Base-by-base conservation (phyloP, 2,888 invertebrate genomes). In the Parnassius orleans region DNA sequence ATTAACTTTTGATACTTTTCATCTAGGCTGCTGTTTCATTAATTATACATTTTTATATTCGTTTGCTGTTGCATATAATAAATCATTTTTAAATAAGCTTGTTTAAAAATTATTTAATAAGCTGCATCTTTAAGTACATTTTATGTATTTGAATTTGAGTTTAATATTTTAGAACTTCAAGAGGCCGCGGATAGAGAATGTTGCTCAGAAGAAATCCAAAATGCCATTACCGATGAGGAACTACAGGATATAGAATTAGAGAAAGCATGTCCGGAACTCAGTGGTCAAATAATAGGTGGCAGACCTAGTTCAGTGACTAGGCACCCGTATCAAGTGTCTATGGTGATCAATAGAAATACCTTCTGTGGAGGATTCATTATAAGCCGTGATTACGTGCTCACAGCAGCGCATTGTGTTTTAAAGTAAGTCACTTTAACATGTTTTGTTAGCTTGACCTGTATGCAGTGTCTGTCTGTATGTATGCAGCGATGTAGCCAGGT, bases 321-420 rank as follows among this genome's bases (percentile, higher is more conserved):
- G 48, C 89, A 90, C 46, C 92, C 92, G 0, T 57, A 62, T 44
- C 87, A 88, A 69, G 91, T 86, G 64, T 88, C 90, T 0, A 89
- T 92, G 87, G 83, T 92, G 48, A 65, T 90, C 9, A 91, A 92
- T 62, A 83, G 88, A 0, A 91, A 87, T 73, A 87, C 90, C 0
- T 90, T 91, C 72, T 92, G 92, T 64, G 92, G 92, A 12, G 92
- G 92, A 0, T 90, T 91, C 68, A 86, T 92, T 61, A 82, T 92
- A 69, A 86, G 90, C 65, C 73, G 68, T 19, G 80, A 84, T 50
- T 84, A 84, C 63, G 86, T 91, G 56, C 65, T 92, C 63, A 92
- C 92, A 0, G 91, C 92, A 0, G 92, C 92, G 3, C 92, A 91
- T 73, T 92, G 92, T 63, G 86, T 92, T 0, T 83, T 81, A 65